phyloP scores from a whole-genome alignment of 2,888 invertebrate species.

The Serripes groenlandicus region DNA sequence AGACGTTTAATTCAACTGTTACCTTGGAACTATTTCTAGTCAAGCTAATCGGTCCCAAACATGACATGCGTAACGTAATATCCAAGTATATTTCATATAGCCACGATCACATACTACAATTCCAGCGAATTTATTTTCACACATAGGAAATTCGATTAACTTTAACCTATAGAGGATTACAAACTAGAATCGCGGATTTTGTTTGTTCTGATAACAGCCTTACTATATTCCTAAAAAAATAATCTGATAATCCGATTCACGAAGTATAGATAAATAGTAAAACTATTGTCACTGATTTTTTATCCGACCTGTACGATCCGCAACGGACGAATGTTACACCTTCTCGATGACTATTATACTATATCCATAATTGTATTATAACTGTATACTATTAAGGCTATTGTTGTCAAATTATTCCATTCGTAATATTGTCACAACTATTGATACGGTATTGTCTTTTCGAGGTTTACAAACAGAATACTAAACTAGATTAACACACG shows the following conservation, averaged over 20 bases:
- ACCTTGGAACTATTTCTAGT: not conserved
- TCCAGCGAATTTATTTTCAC: too few relatives aligned
- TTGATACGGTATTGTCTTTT: too few relatives aligned
- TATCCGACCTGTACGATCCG: constrained; percentile 3
- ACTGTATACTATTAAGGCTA: not conserved
- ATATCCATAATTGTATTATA: not conserved
- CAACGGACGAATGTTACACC: not conserved
- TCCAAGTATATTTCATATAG: too few relatives aligned
- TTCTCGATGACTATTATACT: constrained; percentile 10
- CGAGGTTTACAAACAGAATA: too few relatives aligned
- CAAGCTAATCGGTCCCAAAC: not conserved
- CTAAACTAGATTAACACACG: too few relatives aligned
- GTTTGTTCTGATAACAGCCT: not conserved
- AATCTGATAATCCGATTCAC: constrained; percentile 15
- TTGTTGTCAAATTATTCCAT: not conserved
- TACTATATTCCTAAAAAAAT: not conserved
- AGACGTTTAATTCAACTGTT: not conserved
- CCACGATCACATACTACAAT: too few relatives aligned
- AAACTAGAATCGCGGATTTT: not conserved
- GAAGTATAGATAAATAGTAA: constrained; percentile 17
- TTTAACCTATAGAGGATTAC: too few relatives aligned
- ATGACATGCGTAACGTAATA: constrained; percentile 1
- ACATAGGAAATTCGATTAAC: too few relatives aligned
- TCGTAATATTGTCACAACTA: too few relatives aligned
- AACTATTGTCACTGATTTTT: constrained; percentile 11